A percentile compares a stretch with the other conserved stretches of the same genome.
Conservation (phyloP, 2,888 invertebrate genomes). For the Vannuccia rotundouncinata region DNA sequence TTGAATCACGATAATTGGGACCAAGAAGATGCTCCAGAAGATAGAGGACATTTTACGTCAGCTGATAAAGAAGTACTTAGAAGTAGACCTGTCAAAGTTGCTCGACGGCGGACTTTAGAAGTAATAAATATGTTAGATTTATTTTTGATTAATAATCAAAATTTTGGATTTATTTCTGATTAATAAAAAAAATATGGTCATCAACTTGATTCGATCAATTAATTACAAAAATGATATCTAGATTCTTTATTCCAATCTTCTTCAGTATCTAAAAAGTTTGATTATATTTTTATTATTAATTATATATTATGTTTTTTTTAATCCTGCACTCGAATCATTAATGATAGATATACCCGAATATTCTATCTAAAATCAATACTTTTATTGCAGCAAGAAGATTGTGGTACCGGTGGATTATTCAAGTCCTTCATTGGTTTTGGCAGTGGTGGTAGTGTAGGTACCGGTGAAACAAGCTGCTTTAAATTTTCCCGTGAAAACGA, state of each 20-base stretch:
- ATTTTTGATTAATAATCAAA: too few species aligned
- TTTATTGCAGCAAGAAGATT: not conserved
- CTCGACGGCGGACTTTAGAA: slow-evolving; percentile 57
- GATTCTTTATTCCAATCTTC: not conserved
- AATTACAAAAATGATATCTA: too few species aligned
- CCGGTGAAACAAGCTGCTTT: not conserved
- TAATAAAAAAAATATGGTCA: too few species aligned
- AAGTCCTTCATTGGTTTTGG: slow-evolving; percentile 39
- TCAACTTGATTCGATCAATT: too few species aligned
- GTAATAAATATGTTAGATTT: too few species aligned
- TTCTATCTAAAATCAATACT: not conserved
- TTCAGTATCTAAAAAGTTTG: not conserved
- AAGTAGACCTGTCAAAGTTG: slow-evolving; percentile 71
- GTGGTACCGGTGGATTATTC: slow-evolving; percentile 28
- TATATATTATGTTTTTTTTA: not conserved
- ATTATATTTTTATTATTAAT: not conserved
- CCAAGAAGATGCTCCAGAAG: slow-evolving; percentile 53
- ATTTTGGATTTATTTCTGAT: too few species aligned
- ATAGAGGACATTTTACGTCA: slow-evolving; percentile 64
- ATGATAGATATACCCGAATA: not conserved
- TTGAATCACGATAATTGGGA: slow-evolving; percentile 56
- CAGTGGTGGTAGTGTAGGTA: not conserved
- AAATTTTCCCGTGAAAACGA: not conserved
- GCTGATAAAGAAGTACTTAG: slow-evolving; percentile 67
- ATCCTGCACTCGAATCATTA: not conserved